Conservation (phyloP, 2,888 invertebrate genomes). For the Scrobipalpa atriplicella region DNA sequence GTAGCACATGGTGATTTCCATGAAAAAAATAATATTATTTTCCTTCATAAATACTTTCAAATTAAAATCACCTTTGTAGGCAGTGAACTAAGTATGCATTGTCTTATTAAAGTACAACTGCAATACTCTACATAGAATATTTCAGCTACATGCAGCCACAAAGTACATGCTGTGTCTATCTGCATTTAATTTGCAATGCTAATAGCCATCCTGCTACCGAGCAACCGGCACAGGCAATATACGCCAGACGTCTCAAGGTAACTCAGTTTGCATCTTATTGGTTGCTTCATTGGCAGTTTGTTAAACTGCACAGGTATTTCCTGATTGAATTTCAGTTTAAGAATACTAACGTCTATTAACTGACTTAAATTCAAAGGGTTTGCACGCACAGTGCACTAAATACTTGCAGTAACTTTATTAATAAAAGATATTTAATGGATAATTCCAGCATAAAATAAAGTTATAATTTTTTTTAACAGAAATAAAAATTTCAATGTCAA, state of each 20-base stretch:
- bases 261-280: constrained; percentile 24
- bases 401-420: too few relatives aligned
- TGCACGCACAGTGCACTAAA: too few relatives aligned
- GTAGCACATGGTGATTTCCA: too few relatives aligned
- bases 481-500: constrained; percentile 8
- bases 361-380: too few relatives aligned
- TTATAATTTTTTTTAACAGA: neutral
- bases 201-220: constrained; percentile 1
- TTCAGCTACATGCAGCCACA: neutral
- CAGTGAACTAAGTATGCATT: too few relatives aligned
- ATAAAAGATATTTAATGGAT: too few relatives aligned
- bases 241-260: constrained; percentile 8
- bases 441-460: neutral
- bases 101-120: too few relatives aligned
- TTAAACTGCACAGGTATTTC: neutral
- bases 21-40: too few relatives aligned
- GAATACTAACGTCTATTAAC: too few relatives aligned
- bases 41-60: too few relatives aligned
- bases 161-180: neutral
- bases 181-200: constrained; percentile 20
- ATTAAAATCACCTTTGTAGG: too few relatives aligned
- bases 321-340: neutral
- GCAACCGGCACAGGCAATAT: neutral
- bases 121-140: too few relatives aligned
- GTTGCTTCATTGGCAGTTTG: neutral